Percentiles rank a stretch among this genome's conserved stretches.
phyloP scores from a whole-genome alignment of 2,888 invertebrate species.

The Liodrosophila aerea region DNA sequence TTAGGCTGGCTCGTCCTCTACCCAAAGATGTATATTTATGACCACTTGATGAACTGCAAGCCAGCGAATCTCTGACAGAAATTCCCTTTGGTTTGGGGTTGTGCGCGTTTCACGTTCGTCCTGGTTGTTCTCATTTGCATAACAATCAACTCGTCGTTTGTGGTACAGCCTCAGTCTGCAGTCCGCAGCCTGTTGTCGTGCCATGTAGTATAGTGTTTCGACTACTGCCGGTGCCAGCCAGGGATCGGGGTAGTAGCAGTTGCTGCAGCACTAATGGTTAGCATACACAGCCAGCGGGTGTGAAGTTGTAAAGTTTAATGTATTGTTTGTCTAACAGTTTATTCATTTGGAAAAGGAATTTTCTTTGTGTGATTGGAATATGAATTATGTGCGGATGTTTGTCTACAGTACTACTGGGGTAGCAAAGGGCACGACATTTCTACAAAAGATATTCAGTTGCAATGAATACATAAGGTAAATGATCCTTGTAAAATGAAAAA shows the following conservation, averaged over 20 bases:
- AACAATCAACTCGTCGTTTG: slow-evolving; percentile 78
- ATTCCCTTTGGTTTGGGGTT: slow-evolving; percentile 34
- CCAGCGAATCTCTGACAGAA: neutral
- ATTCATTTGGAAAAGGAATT: slow-evolving; percentile 73
- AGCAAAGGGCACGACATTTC: slow-evolving; percentile 11
- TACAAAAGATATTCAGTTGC: slow-evolving; percentile 2
- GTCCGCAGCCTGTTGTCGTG: slow-evolving; percentile 22
- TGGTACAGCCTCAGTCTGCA: slow-evolving; percentile 60
- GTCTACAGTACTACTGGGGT: slow-evolving; percentile 7
- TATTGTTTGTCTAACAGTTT: slow-evolving; percentile 75
- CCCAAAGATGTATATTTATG: slow-evolving; percentile 67
- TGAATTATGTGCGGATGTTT: slow-evolving; percentile 38
- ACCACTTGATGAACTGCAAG: slow-evolving; percentile 75
- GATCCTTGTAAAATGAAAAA: too few species aligned
- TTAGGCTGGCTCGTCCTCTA: slow-evolving; percentile 50
- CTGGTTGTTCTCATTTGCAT: slow-evolving; percentile 75
- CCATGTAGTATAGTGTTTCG: neutral
- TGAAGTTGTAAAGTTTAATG: slow-evolving; percentile 79
- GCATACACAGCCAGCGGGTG: slow-evolving; percentile 68
- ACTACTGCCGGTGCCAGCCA: slow-evolving; percentile 17
- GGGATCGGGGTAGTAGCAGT: slow-evolving; percentile 31
- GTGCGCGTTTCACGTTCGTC: slow-evolving; percentile 51
- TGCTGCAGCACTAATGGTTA: slow-evolving; percentile 70
- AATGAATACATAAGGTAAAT: neutral
- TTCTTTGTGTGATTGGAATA: slow-evolving; percentile 57